Evolutionary conservation across 2,797 vertebrate genomes (phyloP).

Genomic region (Enteromius viviparus): DNA sequence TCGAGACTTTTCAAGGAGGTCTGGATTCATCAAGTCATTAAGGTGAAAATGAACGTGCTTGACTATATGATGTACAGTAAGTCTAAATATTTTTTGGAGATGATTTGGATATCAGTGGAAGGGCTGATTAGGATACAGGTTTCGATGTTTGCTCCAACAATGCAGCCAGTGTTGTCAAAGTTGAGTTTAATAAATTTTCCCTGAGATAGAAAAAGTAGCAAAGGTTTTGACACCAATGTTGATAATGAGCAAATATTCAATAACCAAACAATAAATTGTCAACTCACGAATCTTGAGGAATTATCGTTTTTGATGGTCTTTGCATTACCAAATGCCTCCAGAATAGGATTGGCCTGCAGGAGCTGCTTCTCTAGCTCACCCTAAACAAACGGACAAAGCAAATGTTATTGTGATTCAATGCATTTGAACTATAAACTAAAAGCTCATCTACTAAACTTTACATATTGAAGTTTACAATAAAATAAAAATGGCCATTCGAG

Average conservation of each 20-base stretch:
- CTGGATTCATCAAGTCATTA: constrained; percentile 73
- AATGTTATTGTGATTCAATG: not conserved
- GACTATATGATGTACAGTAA: not conserved
- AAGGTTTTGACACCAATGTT: not conserved
- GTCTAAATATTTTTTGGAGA: not conserved
- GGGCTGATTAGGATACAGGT: constrained; percentile 89
- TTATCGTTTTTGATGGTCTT: constrained; percentile 99
- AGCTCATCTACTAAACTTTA: not conserved
- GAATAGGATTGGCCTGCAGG: constrained; percentile 95
- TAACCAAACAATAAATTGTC: not conserved
- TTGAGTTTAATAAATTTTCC: constrained; percentile 99
- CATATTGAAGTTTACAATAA: not conserved
- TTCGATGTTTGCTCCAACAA: constrained; percentile 96
- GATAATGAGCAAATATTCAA: not conserved
- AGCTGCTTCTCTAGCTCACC: constrained; percentile 98
- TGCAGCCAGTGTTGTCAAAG: constrained; percentile 96
- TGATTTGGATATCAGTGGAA: not conserved
- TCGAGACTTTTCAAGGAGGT: constrained; percentile 96
- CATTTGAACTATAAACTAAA: not conserved
- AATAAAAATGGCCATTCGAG: not conserved
- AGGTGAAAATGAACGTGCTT: constrained; percentile 48
- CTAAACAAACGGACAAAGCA: constrained; percentile 73
- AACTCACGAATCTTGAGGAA: constrained; percentile 95
- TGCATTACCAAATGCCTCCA: constrained; percentile 97
- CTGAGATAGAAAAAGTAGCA: constrained; percentile 68